Evolutionary conservation across 2,113 vertebrate species (phyloP), one percentile per base, ranked within the genome.

Genomic region (Damaliscus lunatus): DNA sequence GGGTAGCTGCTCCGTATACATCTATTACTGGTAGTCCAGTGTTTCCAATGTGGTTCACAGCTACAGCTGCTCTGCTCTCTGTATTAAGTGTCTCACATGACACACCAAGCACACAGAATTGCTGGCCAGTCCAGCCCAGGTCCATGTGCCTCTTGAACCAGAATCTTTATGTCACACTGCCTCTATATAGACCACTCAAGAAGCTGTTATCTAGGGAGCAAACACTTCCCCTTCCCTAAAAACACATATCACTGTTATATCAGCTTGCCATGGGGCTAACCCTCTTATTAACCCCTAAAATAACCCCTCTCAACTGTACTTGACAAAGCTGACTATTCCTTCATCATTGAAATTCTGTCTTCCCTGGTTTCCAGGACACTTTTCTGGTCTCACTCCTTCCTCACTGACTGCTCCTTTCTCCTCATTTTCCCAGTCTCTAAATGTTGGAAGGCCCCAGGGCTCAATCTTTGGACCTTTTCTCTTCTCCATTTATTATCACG

Each of bases 261-360:
- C n/a, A 74, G 25, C 55, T 85, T 96, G 46, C 27, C 43, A 74
- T 62, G 50, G 19, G 31, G 29, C 21, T 89, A 40, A 16, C 5
- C 12, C 43, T 11, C 40, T 55, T 67, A 15, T 71, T 48, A 90
- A 83, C 11, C 50, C 14, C 60, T 36, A 80, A 92, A 92, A 96
- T 21, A 87, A 94, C 3, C 21, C 78, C 19, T 96, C 36, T 95
- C 21, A 83, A n/a, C 21, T 82, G 13, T 64, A 59, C 36, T 88
- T 88, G 40, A 96, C 14, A 93, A 94, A 96, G 81, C 31, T 89
- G 83, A 50, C 48, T 17, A 77, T 71, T 81, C 33, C 13, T 7
- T 96, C 19, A 81, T 93, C 50, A 36, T 91, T 93, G 80, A 82
- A 96, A 95, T 19, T 88, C 14, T 93, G 82, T 83, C 25, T 95